Percentiles rank a stretch among this genome's conserved stretches.
phyloP scores from a whole-genome alignment of 1,140 invertebrate genomes.

The Eubasilissa regina region DNA sequence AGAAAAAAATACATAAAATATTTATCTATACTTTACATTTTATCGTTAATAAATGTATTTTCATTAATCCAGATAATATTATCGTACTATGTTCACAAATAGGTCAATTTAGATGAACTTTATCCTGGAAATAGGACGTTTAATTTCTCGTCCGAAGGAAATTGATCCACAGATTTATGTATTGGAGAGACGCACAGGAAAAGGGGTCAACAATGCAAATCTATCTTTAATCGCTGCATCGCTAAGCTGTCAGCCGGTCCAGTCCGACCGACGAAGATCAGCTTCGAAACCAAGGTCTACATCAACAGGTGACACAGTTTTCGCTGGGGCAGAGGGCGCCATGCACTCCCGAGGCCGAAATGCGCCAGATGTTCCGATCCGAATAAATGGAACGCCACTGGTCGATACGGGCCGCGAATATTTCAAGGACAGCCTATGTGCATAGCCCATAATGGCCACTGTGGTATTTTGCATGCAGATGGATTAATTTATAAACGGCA shows the following conservation, averaged over 20 bases:
- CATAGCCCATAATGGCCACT: too few relatives aligned
- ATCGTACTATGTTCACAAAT: too few relatives aligned
- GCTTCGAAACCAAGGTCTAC: neutral
- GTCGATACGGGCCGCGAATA: slow-evolving; percentile 2
- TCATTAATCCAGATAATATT: too few relatives aligned
- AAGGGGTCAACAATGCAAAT: neutral
- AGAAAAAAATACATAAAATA: too few relatives aligned
- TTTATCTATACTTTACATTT: too few relatives aligned
- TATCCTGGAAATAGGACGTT: too few relatives aligned
- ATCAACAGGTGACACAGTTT: neutral
- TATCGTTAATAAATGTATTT: too few relatives aligned
- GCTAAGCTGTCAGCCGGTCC: neutral
- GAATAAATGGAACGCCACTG: slow-evolving; percentile 9
- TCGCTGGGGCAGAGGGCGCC: neutral
- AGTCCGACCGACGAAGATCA: neutral
- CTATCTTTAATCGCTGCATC: neutral
- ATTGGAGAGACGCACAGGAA: neutral
- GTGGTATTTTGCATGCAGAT: too few relatives aligned
- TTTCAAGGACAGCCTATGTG: slow-evolving; percentile 19
- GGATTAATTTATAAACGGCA: too few relatives aligned
- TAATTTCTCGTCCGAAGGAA: too few relatives aligned
- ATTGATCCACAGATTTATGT: too few relatives aligned
- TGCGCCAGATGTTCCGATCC: neutral
- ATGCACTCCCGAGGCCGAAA: neutral
- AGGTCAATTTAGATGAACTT: too few relatives aligned